These are phyloP conservation scores for Podargus strigoides DNA, from an alignment of 2,797 vertebrate species.

Conservation along the genomic window DNA sequence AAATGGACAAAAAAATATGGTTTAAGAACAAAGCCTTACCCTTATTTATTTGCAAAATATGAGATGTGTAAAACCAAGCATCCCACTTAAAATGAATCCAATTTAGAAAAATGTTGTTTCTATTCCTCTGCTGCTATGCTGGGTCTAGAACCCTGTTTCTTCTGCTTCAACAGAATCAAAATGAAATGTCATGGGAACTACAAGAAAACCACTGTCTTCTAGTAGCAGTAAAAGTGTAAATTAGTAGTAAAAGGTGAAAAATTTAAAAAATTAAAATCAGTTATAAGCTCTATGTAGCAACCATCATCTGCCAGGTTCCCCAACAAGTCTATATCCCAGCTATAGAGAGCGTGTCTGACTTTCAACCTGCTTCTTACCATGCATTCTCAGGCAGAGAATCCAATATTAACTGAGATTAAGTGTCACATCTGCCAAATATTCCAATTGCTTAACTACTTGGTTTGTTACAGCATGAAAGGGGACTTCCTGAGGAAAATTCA, in stretches of 20 bases:
- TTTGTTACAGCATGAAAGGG: neutral
- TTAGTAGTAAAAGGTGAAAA: neutral
- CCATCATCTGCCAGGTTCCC: neutral
- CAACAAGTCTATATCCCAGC: neutral
- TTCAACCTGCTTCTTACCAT: neutral
- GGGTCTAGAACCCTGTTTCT: neutral
- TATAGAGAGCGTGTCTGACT: neutral
- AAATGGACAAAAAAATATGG: neutral
- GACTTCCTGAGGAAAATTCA: neutral
- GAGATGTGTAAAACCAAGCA: neutral
- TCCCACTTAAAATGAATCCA: neutral
- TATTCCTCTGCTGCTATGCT: neutral
- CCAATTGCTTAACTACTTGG: neutral
- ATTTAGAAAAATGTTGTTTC: neutral
- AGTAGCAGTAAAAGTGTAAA: neutral
- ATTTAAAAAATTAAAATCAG: accelerated
- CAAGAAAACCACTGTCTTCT: neutral
- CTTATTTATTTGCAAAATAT: neutral
- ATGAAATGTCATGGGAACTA: neutral
- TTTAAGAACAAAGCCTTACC: neutral
- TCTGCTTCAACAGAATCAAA: neutral
- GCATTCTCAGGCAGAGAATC: neutral
- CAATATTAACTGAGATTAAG: neutral
- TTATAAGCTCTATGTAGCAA: neutral
- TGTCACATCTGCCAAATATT: neutral